phyloP scores from a whole-genome alignment of 2,797 vertebrate genomes.

The Rhincodon typus region DNA sequence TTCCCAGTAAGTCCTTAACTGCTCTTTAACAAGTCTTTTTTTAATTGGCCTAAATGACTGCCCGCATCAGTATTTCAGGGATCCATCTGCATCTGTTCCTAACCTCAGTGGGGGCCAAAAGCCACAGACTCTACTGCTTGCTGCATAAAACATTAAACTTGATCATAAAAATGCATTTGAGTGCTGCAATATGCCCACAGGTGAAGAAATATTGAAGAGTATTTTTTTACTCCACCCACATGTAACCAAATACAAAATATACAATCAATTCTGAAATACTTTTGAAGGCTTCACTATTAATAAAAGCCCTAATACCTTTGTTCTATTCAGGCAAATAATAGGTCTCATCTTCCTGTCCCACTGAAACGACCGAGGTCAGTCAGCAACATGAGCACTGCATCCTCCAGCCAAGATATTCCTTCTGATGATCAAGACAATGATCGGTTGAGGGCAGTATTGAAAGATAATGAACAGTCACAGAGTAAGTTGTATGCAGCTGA shows the following conservation, averaged over 20 bases:
- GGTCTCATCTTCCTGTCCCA: slow-evolving; percentile 71
- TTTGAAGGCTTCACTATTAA: background rate
- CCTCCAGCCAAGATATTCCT: slow-evolving; percentile 42
- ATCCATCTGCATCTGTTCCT: no score
- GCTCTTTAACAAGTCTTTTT: no score
- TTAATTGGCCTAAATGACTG: no score
- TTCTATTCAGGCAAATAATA: slow-evolving; percentile 56
- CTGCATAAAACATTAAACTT: no score
- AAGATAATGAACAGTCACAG: slow-evolving; percentile 50
- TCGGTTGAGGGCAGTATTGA: slow-evolving; percentile 53
- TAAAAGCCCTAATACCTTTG: background rate
- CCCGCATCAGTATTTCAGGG: no score
- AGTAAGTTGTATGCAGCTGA: slow-evolving; percentile 60
- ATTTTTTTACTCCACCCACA: background rate
- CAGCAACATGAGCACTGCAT: slow-evolving; percentile 40
- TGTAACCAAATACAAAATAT: background rate
- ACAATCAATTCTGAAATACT: background rate
- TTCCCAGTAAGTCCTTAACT: no score
- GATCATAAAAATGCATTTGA: no score
- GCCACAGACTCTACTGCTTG: background rate
- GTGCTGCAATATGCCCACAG: no score
- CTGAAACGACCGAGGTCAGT: slow-evolving; percentile 52
- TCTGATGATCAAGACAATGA: slow-evolving; percentile 50
- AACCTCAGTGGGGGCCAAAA: no score
- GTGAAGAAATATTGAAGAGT: background rate